Evolutionary conservation across 2,113 vertebrate species (phyloP), one percentile per base, ranked within the genome.

Genomic region (Myiopsitta monachus): DNA sequence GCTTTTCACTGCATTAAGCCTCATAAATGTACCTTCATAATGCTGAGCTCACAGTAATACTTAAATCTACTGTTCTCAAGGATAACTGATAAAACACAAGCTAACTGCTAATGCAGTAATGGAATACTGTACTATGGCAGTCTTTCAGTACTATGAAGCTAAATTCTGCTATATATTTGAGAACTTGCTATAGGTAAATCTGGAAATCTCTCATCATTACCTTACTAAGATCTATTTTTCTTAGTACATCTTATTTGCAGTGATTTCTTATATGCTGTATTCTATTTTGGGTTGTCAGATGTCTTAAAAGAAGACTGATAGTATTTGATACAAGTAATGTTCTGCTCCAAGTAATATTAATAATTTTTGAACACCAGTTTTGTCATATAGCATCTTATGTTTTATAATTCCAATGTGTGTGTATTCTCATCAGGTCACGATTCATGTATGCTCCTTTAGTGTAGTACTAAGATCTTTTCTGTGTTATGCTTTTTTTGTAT

Each of bases 51-150:
- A 93, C 67, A 85, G 85, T 52, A 51, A 22, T 44, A 59, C 66
- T 92, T 90, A 77, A 83, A 88, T 87, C 51, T 94, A 38, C 51
- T 91, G 43, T 95, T 92, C 70, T 79, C 62, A 93, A 83, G 77
- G 94, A 90, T 91, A 91, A 75, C 73, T 92, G 92, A 87, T 94
- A 92, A 92, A 96, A 94, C 88, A 77, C 83, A 93, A 95, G 83
- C 52, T 92, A 94, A 90, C 84, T 91, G 90, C 88, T 94, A 85
- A 90, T 97, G 91, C 85, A 93, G 90, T 87, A 94, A 91, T 83
- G 59, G 73, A 87, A 78, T 77, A 57, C 85, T 4, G 10, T 78
- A n/a, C 80, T 76, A 22, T 64, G 79, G 44, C 63, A 90, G 63
- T 59, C 83, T 93, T 76, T 95, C 84, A 91, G 81, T 92, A 38